Percentiles rank a stretch among this genome's conserved stretches.
Conservation (phyloP, 2,797 vertebrate species). For the Coranthus polyacanthus region DNA sequence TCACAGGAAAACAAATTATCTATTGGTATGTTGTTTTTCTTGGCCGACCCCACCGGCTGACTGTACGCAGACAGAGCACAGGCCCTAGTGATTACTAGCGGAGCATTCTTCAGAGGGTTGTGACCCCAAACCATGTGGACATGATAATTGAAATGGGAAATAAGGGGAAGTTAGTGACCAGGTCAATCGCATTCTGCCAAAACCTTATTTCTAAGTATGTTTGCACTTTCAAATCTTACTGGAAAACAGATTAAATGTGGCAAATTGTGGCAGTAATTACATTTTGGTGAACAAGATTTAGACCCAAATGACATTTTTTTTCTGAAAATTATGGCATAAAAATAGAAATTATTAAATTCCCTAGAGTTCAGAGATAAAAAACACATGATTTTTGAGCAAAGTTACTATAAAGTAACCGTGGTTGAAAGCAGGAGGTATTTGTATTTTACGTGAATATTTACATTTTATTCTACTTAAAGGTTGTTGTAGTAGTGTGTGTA, state of each 20-base stretch:
- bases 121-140: constrained; percentile 46
- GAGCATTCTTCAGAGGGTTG: constrained; percentile 6
- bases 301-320: not conserved
- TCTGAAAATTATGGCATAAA: not conserved
- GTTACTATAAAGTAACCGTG: too few relatives aligned
- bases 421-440: too few relatives aligned
- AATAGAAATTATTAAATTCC: not conserved
- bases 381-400: too few relatives aligned
- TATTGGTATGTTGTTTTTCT: constrained; percentile 71
- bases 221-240: not conserved
- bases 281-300: constrained; percentile 3
- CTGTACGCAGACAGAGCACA: constrained; percentile 1
- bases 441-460: too few relatives aligned
- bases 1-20: constrained; percentile 54
- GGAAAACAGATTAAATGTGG: not conserved
- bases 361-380: too few relatives aligned
- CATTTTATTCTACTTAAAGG: too few relatives aligned
- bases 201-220: not conserved
- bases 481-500: too few relatives aligned
- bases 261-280: not conserved
- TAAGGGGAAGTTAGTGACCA: constrained; percentile 25
- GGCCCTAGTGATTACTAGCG: not conserved
- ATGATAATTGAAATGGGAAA: constrained; percentile 51
- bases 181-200: constrained; percentile 13
- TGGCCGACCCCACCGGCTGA: not conserved